Percentiles rank a stretch among this genome's conserved stretches.
These are phyloP conservation scores for Keiferia lycopersicella DNA, from an alignment of 2,888 invertebrate genomes.

Conservation along the genomic window DNA sequence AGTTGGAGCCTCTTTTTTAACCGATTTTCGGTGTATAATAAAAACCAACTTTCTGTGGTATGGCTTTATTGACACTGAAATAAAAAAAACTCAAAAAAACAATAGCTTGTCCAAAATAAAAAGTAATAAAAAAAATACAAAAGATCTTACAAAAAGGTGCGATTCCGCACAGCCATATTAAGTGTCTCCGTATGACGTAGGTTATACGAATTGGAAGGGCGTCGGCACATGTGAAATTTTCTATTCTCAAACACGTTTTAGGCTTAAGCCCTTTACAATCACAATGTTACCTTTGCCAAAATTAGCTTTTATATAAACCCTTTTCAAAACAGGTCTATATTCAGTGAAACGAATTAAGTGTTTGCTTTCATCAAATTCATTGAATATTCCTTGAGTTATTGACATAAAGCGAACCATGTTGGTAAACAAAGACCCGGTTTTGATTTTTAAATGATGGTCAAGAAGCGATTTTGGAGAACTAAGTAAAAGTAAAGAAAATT, in stretches of 20 bases:
- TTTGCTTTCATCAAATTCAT: not conserved
- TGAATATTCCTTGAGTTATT: not conserved
- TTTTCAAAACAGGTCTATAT: not conserved
- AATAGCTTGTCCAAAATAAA: too few relatives aligned
- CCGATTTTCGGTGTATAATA: too few relatives aligned
- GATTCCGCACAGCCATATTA: too few relatives aligned
- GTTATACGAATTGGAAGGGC: not conserved
- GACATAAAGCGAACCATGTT: not conserved
- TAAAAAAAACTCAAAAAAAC: too few relatives aligned
- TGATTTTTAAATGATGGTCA: not conserved
- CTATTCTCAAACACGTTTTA: not conserved
- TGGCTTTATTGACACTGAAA: too few relatives aligned
- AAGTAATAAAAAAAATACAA: too few relatives aligned
- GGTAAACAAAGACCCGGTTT: not conserved
- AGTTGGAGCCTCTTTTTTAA: too few relatives aligned
- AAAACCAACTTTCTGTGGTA: too few relatives aligned
- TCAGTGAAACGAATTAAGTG: not conserved
- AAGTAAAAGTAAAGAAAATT: not conserved
- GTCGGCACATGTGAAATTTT: not conserved
- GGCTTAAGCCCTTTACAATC: too few relatives aligned
- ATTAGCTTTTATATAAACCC: not conserved
- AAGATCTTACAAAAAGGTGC: too few relatives aligned
- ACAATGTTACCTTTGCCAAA: not conserved
- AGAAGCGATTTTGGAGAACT: too few relatives aligned
- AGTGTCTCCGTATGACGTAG: constrained; percentile 6